Base-by-base conservation (phyloP, 1,140 invertebrate genomes). In the Euwallacea similis region DNA sequence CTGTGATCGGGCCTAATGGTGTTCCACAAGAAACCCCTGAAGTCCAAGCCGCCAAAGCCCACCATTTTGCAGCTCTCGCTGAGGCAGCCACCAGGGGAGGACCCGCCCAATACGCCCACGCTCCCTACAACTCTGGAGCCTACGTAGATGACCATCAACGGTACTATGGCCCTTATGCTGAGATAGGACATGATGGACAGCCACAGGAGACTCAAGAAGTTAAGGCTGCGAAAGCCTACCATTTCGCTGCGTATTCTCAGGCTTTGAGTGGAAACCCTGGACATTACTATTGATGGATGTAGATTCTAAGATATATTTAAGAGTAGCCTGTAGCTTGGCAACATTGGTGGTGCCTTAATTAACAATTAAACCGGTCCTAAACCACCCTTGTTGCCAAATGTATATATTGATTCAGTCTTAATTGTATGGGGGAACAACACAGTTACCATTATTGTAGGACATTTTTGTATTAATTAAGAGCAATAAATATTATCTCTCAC, bases 181-280 rank as follows among this genome's bases (percentile, higher is more conserved):
- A 75, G 16, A 76, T 80, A 33, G 76, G 66, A n/a, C 67, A 71
- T 33, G 75, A 80, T 56, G 80, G 80, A 21, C 75, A 76, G 61
- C 78, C 78, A 10, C 43, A 76, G 7, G 87, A 88, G 72, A 87
- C 87, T 7, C 86, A 86, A 44, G 87, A 87, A 80, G 87, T 88
- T 7, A 83, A 85, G 44, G 84, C 84, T 47, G 87, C 87, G 55
- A 87, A 87, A 78, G 84, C 85, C 33, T 83, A 81, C 6, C 86
- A 87, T 74, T 85, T 86, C 76, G 83, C 85, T 69, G 86, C 86
- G 16, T 64, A 76, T 55, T 53, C 60, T 41, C 68, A 73, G 43
- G 70, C 56, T 11, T 43, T 42, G 43, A 43, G 21, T 42, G 59
- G 59, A 61, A 4, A 11, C n/a, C 33, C 59, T n/a, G 33, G 33